A percentile compares a stretch with the other conserved stretches of the same genome.
Evolutionary conservation across 92 coral and sea anemone genomes (phyloP).

Genomic region (Siderastrea siderea): DNA sequence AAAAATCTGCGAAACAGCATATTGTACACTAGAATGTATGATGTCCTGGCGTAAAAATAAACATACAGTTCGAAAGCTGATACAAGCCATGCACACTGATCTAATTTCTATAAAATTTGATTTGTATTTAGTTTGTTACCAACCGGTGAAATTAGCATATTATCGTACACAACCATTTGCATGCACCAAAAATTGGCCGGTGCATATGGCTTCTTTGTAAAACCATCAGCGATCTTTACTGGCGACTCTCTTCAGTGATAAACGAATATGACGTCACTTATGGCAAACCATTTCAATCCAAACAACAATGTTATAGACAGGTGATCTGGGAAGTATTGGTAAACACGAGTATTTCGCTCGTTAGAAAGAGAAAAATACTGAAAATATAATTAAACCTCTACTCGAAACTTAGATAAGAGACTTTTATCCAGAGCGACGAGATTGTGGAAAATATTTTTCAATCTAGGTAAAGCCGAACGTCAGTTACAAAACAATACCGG

Average conservation of each 20-base stretch:
- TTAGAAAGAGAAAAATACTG: conserved; percentile 30
- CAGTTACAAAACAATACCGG: background rate
- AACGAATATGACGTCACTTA: conserved; percentile 43
- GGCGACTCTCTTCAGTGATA: background rate
- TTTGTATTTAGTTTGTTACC: background rate
- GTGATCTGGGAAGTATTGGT: conserved; percentile 38
- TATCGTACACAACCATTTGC: conserved; percentile 10
- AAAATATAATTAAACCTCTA: conserved; percentile 29
- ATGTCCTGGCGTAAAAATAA: background rate
- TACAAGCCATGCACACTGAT: background rate
- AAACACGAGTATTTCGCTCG: conserved; percentile 47
- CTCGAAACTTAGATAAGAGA: conserved; percentile 11
- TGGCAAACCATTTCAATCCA: conserved; percentile 45
- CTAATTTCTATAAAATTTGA: background rate
- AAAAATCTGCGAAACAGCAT: background rate
- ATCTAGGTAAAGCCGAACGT: background rate
- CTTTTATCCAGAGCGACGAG: background rate
- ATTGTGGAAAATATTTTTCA: background rate
- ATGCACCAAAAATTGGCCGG: conserved; percentile 1
- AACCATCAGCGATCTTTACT: background rate
- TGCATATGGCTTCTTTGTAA: background rate
- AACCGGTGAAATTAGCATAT: background rate
- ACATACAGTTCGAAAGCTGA: background rate
- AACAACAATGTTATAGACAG: conserved; percentile 41
- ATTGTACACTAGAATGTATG: background rate